phyloP scores from a whole-genome alignment of 1,140 invertebrate species.

The Lordiphosa collinella region DNA sequence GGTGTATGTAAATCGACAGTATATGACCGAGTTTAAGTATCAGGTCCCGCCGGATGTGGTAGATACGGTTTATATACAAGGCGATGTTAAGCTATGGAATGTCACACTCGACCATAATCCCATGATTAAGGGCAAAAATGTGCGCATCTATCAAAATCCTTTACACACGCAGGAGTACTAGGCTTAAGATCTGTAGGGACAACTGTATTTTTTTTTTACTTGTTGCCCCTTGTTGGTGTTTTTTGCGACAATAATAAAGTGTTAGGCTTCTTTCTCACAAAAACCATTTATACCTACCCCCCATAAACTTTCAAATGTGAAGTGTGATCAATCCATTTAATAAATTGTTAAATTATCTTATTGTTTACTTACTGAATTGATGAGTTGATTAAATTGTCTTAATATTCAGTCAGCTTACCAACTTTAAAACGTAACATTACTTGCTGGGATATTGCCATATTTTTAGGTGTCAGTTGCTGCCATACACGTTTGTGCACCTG shows the following conservation, averaged over 20 bases:
- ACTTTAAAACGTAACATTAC: too few species aligned
- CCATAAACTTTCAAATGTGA: too few species aligned
- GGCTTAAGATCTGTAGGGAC: not conserved
- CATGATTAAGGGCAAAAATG: conserved; percentile 42
- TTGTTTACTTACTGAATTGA: too few species aligned
- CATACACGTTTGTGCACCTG: too few species aligned
- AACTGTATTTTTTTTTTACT: not conserved
- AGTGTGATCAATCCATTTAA: too few species aligned
- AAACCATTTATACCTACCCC: not conserved
- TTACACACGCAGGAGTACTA: conserved; percentile 38
- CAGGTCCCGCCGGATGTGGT: conserved; percentile 59
- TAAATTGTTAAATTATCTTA: too few species aligned
- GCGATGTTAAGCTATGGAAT: conserved; percentile 79
- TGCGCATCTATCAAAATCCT: conserved; percentile 68
- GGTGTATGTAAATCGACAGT: conserved; percentile 80
- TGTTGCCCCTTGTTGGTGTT: conserved; percentile 10
- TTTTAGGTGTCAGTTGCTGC: too few species aligned
- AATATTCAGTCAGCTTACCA: too few species aligned
- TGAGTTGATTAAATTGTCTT: too few species aligned
- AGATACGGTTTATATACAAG: conserved; percentile 80
- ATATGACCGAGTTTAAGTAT: conserved; percentile 79
- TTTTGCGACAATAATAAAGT: conserved; percentile 53
- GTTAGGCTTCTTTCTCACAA: conserved; percentile 4
- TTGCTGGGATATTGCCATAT: too few species aligned
- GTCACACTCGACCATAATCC: conserved; percentile 61